Evolutionary conservation across 2,113 vertebrate genomes (phyloP).

Genomic region (Corythoichthys intestinalis): DNA sequence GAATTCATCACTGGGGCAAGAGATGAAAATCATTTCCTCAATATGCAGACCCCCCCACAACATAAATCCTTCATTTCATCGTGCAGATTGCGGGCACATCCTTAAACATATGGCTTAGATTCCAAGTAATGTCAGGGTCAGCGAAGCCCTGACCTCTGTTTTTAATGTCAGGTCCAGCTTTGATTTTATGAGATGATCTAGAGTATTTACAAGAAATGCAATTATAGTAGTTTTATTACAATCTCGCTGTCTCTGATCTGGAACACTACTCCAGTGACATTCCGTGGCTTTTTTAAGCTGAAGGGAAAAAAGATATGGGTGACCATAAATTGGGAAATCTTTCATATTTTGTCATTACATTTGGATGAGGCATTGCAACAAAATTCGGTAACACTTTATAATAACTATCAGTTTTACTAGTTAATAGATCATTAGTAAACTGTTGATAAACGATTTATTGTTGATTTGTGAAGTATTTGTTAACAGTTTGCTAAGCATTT

Average conservation of each 20-base stretch:
- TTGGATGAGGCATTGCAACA: not conserved
- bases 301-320: not conserved
- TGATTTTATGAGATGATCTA: slow-evolving; percentile 53
- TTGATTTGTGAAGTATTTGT: no score
- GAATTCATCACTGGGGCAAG: slow-evolving; percentile 67
- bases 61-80: slow-evolving; percentile 66
- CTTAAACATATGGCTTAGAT: slow-evolving; percentile 67
- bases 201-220: not conserved
- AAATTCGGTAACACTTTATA: not conserved
- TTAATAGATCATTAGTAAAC: no score
- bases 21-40: slow-evolving; percentile 71
- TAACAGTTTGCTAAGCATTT: no score
- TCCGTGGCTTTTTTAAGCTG: not conserved
- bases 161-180: slow-evolving; percentile 16
- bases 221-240: not conserved
- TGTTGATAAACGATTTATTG: no score
- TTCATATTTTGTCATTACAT: not conserved
- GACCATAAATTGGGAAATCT: not conserved
- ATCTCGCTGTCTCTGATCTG: not conserved
- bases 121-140: slow-evolving; percentile 33
- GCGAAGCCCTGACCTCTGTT: slow-evolving; percentile 32
- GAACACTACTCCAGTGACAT: not conserved
- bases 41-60: slow-evolving; percentile 59
- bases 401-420: no score
- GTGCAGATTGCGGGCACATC: slow-evolving; percentile 40